Evolutionary conservation across 2,888 invertebrate species (phyloP).

Genomic region (Coecobrya sp.): DNA sequence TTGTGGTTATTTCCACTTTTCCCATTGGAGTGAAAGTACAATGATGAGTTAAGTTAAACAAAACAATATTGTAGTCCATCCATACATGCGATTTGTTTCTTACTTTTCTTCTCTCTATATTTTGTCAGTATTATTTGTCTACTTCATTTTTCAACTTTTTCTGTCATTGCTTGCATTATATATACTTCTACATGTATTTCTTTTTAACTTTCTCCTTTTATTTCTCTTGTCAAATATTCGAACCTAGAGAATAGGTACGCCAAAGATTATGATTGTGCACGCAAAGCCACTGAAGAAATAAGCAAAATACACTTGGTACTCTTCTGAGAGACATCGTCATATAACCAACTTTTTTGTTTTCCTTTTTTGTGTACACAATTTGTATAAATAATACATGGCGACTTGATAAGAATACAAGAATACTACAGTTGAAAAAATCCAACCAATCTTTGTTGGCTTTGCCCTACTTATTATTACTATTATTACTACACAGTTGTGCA

Average conservation of each 20-base stretch:
- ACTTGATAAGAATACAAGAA: constrained; percentile 29
- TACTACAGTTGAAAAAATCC: background rate
- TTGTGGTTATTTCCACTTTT: constrained; percentile 66
- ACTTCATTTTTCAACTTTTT: constrained; percentile 45
- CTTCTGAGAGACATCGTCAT: constrained; percentile 39
- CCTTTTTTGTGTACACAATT: constrained; percentile 47
- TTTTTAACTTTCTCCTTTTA: background rate
- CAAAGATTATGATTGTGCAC: constrained; percentile 55
- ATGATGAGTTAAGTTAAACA: constrained; percentile 48
- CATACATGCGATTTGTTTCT: background rate
- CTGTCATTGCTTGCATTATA: background rate
- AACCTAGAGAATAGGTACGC: background rate
- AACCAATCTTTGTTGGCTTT: background rate
- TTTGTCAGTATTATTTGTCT: background rate
- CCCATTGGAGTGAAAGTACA: constrained; percentile 65
- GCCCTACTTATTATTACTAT: constrained; percentile 35
- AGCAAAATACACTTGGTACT: background rate
- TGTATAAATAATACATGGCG: constrained; percentile 47
- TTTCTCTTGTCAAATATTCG: constrained; percentile 3
- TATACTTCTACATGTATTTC: background rate
- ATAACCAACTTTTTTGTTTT: constrained; percentile 44
- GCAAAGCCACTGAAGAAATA: constrained; percentile 47
- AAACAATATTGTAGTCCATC: constrained; percentile 41
- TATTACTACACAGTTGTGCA: background rate
- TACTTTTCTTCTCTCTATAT: constrained; percentile 15